Conservation (phyloP, 2,888 invertebrate species). For the Glyphotaelius pellucidus region DNA sequence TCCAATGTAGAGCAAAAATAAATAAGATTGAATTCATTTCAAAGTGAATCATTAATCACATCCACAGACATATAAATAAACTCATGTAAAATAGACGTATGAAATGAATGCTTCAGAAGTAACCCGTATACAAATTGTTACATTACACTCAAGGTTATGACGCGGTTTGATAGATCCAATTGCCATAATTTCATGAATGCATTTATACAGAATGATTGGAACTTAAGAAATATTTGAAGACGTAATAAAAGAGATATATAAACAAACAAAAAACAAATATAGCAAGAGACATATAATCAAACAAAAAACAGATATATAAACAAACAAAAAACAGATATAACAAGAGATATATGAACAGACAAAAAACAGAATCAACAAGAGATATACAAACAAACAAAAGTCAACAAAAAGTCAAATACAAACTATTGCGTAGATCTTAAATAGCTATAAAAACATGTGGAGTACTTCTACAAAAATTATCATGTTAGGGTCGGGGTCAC, state of each 20-base stretch:
- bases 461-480: background rate
- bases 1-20: background rate
- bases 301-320: no score
- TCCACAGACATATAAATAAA: background rate
- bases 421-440: no score
- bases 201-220: no score
- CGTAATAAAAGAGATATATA: background rate
- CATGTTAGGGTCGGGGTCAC: background rate
- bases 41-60: background rate
- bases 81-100: background rate
- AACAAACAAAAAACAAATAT: no score
- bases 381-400: no score
- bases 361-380: no score
- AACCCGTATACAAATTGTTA: background rate
- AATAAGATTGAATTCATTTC: background rate
- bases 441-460: no score
- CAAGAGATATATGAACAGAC: no score
- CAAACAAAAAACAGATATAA: no score
- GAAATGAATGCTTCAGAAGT: background rate
- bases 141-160: background rate
- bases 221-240: no score
- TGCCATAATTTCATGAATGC: background rate
- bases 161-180: background rate
- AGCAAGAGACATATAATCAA: no score
- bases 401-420: no score